phyloP scores from a whole-genome alignment of 37 sponge, comb jelly and placozoan species.

The Halichondria panicea region DNA sequence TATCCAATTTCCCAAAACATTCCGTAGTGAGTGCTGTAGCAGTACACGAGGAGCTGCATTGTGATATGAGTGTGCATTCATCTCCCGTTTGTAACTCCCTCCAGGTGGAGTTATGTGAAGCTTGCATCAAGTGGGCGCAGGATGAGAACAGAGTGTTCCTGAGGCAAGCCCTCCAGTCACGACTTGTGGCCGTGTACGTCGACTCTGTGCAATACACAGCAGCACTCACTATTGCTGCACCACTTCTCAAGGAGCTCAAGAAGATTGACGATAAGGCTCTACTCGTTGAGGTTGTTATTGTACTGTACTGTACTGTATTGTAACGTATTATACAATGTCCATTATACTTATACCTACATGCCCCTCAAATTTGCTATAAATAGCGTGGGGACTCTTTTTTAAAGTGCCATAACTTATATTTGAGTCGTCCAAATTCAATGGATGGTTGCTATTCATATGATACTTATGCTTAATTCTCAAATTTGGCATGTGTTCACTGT shows the following conservation, averaged over 20 bases:
- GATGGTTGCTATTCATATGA: too few relatives aligned
- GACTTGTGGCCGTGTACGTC: slow-evolving; percentile 74
- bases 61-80: neutral
- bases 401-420: too few relatives aligned
- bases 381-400: too few relatives aligned
- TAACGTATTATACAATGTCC: neutral
- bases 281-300: slow-evolving; percentile 78
- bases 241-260: slow-evolving; percentile 90
- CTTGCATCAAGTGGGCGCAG: slow-evolving; percentile 97
- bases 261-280: slow-evolving; percentile 97
- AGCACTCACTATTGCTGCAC: slow-evolving; percentile 47
- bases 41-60: neutral
- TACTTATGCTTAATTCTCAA: too few relatives aligned
- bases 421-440: too few relatives aligned
- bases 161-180: slow-evolving; percentile 88
- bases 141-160: slow-evolving; percentile 91
- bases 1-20: neutral
- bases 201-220: slow-evolving; percentile 63
- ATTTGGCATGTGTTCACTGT: too few relatives aligned
- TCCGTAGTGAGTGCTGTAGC: too few relatives aligned
- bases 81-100: neutral
- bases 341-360: neutral
- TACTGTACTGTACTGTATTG: neutral
- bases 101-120: slow-evolving; percentile 76
- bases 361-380: too few relatives aligned